phyloP scores from a whole-genome alignment of 2,797 vertebrate genomes.

The Tapirus indicus region DNA sequence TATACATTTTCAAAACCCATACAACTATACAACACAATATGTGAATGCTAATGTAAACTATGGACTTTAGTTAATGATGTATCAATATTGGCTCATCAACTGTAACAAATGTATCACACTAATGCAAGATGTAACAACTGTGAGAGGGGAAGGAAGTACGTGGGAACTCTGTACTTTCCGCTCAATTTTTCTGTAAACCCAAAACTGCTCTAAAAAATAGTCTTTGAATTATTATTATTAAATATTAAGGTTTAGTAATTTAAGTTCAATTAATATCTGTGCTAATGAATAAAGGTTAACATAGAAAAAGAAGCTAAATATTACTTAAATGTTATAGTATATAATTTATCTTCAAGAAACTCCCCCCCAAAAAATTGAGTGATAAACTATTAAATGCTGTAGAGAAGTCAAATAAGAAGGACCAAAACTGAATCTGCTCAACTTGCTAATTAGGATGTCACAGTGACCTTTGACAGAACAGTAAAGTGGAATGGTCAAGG shows the following conservation, averaged over 20 bases:
- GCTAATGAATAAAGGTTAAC: background rate
- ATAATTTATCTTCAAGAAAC: background rate
- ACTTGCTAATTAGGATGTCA: background rate
- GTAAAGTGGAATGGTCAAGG: background rate
- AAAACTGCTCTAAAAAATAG: background rate
- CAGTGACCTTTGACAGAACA: background rate
- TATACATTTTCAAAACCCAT: background rate
- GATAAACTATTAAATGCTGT: background rate
- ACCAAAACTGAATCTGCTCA: background rate
- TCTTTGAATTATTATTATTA: background rate
- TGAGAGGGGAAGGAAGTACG: background rate
- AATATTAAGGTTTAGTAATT: background rate
- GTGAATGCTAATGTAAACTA: background rate
- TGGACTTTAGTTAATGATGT: background rate
- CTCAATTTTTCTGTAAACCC: background rate
- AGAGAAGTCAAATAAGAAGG: background rate
- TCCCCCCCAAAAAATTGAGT: background rate
- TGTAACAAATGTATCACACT: background rate
- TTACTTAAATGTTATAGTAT: conserved; percentile 16
- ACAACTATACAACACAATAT: background rate
- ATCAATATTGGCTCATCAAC: background rate
- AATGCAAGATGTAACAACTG: background rate
- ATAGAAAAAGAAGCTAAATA: background rate
- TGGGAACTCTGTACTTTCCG: background rate
- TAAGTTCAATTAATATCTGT: background rate